Base-by-base conservation (phyloP, 1,140 invertebrate species). In the Drosophila tristis region DNA sequence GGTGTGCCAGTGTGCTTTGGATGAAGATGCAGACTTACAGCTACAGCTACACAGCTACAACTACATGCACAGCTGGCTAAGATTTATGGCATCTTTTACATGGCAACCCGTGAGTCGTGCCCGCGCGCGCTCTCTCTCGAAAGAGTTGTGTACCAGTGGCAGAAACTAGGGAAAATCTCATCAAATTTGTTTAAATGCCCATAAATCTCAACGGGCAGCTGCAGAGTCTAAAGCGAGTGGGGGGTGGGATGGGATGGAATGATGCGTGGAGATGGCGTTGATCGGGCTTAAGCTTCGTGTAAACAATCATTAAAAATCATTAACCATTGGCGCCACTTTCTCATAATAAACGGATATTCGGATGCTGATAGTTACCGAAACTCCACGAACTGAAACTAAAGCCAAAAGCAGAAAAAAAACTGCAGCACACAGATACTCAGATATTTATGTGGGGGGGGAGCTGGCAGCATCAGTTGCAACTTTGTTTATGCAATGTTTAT, bases 171-270 rank as follows among this genome's bases (percentile, higher is more conserved):
- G 62, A 76, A 80, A 82, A 86, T 86, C 78, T 87, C 82, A 87
- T 87, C 82, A 87, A 87, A 87, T 87, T 87, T 87, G 85, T 87
- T 87, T 82, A 82, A 89, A 87, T 87, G 82, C 78, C 80, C 82
- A 87, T 87, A 87, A 87, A 87, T 87, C 82, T 87, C 50, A 45
- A 13, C 68, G 54, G 80, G 72, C 82, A 87, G 81, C 81, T 86
- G 81, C 66, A 66, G 16, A 53, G n/a, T 39, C 62, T 13, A 39
- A 39, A 11, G 11, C 11, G 9, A 63, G 61, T 35, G 51, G 47
- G 44, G n/a, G 57, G 61, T 35, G 51, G 47, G 44, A 11, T 42
- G 31, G 9, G 0, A 8, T 3, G 31, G 8, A 9, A 2, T 35
- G 31, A 35, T 4, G 31, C 8, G 9, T 9, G 31, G 31, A 35